These are phyloP conservation scores for Anarhynchus alexandrinus DNA, from an alignment of 2,113 vertebrate species.

Conservation along the genomic window DNA sequence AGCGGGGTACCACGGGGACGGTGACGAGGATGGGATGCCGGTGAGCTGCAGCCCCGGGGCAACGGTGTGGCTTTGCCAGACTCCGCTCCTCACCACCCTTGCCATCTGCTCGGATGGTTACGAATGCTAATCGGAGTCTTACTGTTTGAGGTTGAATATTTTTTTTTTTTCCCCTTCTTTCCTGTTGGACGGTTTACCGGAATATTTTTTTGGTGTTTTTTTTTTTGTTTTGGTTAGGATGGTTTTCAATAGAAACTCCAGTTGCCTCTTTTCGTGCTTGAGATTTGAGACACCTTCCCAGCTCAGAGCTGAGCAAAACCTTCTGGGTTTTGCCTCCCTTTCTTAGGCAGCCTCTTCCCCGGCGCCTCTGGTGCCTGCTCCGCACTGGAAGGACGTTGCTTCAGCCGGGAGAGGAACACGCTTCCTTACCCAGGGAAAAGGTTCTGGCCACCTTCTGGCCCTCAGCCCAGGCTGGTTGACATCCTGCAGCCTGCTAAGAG, in stretches of 20 bases:
- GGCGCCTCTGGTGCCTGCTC: background rate
- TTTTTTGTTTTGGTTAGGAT: background rate
- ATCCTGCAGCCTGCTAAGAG: background rate
- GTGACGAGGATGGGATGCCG: rapidly evolving
- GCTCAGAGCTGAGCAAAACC: background rate
- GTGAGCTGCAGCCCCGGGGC: background rate
- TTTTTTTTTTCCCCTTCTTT: background rate
- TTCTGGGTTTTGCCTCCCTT: background rate
- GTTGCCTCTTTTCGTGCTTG: background rate
- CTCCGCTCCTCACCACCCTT: background rate
- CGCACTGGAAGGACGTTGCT: background rate
- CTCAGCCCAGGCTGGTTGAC: background rate
- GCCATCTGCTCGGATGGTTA: background rate
- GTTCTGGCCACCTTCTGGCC: background rate
- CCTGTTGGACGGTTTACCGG: background rate
- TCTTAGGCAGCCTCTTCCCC: background rate
- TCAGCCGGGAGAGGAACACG: background rate
- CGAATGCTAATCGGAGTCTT: background rate
- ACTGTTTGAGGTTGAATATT: background rate
- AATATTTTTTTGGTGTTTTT: background rate
- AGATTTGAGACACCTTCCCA: background rate
- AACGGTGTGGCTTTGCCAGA: background rate
- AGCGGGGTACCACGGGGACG: background rate
- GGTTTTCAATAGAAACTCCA: background rate
- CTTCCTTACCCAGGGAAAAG: background rate